Conservation (phyloP, 2,888 invertebrate genomes). For the Aromia moschata region DNA sequence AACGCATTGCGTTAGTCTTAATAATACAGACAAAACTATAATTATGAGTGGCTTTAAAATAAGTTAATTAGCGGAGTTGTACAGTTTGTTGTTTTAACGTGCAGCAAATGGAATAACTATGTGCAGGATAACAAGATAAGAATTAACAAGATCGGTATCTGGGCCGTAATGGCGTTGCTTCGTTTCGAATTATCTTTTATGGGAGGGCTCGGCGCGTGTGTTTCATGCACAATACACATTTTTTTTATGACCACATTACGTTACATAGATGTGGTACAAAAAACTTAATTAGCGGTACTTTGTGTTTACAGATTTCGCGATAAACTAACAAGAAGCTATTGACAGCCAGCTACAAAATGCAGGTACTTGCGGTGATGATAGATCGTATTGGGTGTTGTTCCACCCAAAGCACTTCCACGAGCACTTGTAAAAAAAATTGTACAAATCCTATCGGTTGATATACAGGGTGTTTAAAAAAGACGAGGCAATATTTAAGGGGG, state of each 20-base stretch:
- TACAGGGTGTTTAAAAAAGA: no score
- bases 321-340: no score
- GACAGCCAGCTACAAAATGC: no score
- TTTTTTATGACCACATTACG: constrained; percentile 5
- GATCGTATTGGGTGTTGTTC: no score
- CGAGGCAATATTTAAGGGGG: no score
- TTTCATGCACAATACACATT: constrained; percentile 5
- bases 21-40: constrained; percentile 11
- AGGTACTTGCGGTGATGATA: no score
- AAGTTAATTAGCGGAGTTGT: constrained; percentile 13
- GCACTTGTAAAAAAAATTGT: no score
- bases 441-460: no score
- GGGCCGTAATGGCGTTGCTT: constrained; percentile 9
- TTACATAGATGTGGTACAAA: no score
- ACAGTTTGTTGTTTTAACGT: constrained; percentile 18
- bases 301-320: no score
- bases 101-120: constrained; percentile 22
- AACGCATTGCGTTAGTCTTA: constrained; percentile 6
- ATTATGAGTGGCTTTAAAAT: constrained; percentile 17
- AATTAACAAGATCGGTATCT: constrained; percentile 32
- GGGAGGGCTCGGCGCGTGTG: not conserved
- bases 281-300: no score
- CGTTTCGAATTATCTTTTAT: constrained; percentile 8
- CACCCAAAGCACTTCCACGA: no score
- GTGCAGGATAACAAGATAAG: constrained; percentile 33